A percentile compares a stretch with the other conserved stretches of the same genome.
phyloP scores from a whole-genome alignment of 2,113 vertebrate genomes.

The Athene cunicularia region DNA sequence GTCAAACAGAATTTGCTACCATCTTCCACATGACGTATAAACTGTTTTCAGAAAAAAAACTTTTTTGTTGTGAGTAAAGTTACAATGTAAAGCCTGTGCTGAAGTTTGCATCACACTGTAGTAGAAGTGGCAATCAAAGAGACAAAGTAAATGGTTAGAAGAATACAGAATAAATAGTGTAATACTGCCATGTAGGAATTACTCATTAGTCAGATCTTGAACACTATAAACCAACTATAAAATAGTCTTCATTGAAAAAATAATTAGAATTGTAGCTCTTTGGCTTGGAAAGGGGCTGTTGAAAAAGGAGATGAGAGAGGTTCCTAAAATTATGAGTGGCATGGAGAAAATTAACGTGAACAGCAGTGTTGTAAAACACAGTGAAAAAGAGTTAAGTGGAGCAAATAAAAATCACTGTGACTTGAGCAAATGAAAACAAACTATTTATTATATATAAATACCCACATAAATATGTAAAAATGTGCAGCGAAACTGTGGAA shows the following conservation, averaged over 20 bases:
- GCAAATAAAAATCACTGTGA: neutral
- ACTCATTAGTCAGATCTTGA: neutral
- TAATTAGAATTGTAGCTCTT: neutral
- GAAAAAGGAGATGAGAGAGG: neutral
- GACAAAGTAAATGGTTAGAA: neutral
- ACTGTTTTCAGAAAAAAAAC: neutral
- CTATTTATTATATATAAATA: neutral
- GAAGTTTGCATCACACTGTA: neutral
- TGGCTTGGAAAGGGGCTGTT: neutral
- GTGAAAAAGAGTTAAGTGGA: neutral
- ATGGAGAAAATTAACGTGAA: conserved; percentile 2
- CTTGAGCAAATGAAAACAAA: conserved; percentile 9
- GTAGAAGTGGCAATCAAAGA: neutral
- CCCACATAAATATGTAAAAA: neutral
- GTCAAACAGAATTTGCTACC: neutral
- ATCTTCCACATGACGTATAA: neutral
- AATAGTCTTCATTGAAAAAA: neutral
- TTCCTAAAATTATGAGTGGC: neutral
- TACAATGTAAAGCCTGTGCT: neutral
- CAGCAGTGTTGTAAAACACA: neutral
- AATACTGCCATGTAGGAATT: neutral
- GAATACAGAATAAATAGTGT: neutral
- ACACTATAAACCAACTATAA: neutral
- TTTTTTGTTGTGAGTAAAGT: neutral
- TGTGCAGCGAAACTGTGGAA: neutral